Conservation (phyloP, 2,113 vertebrate genomes). For the Poeciliopsis prolifica region DNA sequence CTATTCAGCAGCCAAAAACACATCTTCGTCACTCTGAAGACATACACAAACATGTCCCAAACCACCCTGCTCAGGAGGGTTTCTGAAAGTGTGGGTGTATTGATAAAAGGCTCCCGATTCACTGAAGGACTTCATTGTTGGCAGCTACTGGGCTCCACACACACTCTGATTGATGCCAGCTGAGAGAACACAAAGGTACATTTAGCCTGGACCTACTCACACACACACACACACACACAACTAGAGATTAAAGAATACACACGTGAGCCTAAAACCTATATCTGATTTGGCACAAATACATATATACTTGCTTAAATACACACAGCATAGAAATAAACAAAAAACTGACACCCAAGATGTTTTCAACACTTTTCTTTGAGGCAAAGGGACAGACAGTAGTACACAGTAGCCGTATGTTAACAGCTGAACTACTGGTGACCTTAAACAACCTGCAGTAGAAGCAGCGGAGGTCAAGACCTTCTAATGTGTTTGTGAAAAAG, state of each 20-base stretch:
- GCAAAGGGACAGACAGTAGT: conserved; percentile 11
- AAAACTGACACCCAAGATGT: not conserved
- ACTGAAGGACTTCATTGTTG: conserved; percentile 82
- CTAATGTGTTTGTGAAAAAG: conserved; percentile 17
- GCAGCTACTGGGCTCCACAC: conserved; percentile 67
- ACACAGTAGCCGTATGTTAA: conserved; percentile 23
- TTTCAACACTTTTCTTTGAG: not conserved
- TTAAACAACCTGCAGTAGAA: conserved; percentile 53
- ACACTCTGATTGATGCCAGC: conserved; percentile 85
- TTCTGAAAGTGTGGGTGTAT: conserved; percentile 50
- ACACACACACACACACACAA: conserved; percentile 8
- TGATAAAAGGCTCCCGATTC: conserved; percentile 80
- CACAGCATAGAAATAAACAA: not conserved
- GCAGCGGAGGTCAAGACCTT: conserved; percentile 28
- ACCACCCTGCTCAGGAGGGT: conserved; percentile 24
- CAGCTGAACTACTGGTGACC: conserved; percentile 58
- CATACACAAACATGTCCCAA: conserved; percentile 20
- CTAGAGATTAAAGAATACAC: conserved; percentile 31
- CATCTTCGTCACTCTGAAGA: conserved; percentile 21
- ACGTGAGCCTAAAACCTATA: conserved; percentile 7
- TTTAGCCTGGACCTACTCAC: conserved; percentile 66
- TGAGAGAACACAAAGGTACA: conserved; percentile 83
- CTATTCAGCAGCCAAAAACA: not conserved
- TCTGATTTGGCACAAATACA: not conserved
- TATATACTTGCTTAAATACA: conserved; percentile 9